Conservation (phyloP, 2,888 invertebrate species). For the Ophion slaviceki region DNA sequence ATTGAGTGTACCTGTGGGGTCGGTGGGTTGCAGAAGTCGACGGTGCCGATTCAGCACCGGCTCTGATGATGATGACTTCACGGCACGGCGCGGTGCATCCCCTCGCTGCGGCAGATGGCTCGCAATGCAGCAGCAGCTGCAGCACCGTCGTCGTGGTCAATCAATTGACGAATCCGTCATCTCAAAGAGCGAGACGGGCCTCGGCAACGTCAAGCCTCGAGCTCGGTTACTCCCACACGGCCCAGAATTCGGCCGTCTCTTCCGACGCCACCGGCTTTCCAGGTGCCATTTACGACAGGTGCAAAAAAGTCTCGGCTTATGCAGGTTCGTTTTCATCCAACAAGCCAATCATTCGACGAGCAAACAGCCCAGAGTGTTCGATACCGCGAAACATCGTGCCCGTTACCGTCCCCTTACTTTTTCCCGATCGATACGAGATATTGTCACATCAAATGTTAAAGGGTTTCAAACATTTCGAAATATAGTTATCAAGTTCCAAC, state of each 20-base stretch:
- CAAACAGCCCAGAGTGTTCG: too few relatives aligned
- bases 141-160: slow-evolving; percentile 92
- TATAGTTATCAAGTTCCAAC: too few relatives aligned
- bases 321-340: slow-evolving; percentile 70
- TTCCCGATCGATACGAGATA: too few relatives aligned
- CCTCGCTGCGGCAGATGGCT: slow-evolving; percentile 84
- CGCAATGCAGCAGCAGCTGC: slow-evolving; percentile 94
- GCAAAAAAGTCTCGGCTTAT: slow-evolving; percentile 79
- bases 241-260: slow-evolving; percentile 91
- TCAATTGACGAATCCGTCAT: slow-evolving; percentile 81
- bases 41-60: slow-evolving; percentile 72
- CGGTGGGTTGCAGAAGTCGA: slow-evolving; percentile 76
- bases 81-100: slow-evolving; percentile 67
- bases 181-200: slow-evolving; percentile 84
- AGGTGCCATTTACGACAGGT: slow-evolving; percentile 81
- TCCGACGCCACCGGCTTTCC: slow-evolving; percentile 87
- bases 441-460: too few relatives aligned
- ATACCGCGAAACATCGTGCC: too few relatives aligned
- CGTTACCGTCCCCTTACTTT: too few relatives aligned
- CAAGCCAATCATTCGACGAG: neutral
- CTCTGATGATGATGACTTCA: slow-evolving; percentile 59
- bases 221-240: slow-evolving; percentile 93
- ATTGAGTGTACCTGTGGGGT: slow-evolving; percentile 14
- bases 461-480: neutral
- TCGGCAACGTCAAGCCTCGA: slow-evolving; percentile 93